Evolutionary conservation across 2,113 vertebrate species (phyloP), one percentile per base, ranked within the genome.

Genomic region (Nothobranchius furzeri): DNA sequence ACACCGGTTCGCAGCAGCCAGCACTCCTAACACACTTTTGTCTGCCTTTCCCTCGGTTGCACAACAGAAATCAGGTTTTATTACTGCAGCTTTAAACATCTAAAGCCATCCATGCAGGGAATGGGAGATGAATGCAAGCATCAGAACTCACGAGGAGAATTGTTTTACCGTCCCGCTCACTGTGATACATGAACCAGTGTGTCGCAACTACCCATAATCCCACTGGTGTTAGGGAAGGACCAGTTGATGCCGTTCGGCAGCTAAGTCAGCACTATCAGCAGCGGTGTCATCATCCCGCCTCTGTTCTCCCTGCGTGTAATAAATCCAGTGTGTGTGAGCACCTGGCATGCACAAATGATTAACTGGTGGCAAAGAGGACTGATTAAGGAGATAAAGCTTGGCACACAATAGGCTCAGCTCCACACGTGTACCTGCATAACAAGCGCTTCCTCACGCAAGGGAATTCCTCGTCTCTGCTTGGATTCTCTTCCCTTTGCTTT

Each of bases 331-430:
- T 79, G 76, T 88, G 75, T 86, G 75, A 82, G 72, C 64, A 57
- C 51, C 51, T 90, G 87, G 82, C 81, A 85, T 83, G 85, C 84
- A 84, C 81, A 82, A 85, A 90, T 86, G 79, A 88, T 90, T 88
- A 88, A 89, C 82, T 76, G 68, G 74, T 85, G 86, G 80, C 85
- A 86, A 85, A 83, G 73, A 82, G 72, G 83, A 75, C 78, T 89
- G 87, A 89, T 87, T 85, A 83, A 87, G 77, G 69, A 90, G 88
- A 90, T 91, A 90, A 88, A 83, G 68, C 75, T 80, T 87, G 81
- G 85, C 85, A 87, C 83, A 86, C 79, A 84, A 82, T 66, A 60
- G 77, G 68, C 75, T 58, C 48, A 30, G 58, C 25, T 66, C 83
- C 77, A 64, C 78, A 77, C 48, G 62, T 80, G 82, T 80, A 83